These are phyloP conservation scores for Guaruba guarouba DNA, from an alignment of 2,113 vertebrate species.

Conservation along the genomic window DNA sequence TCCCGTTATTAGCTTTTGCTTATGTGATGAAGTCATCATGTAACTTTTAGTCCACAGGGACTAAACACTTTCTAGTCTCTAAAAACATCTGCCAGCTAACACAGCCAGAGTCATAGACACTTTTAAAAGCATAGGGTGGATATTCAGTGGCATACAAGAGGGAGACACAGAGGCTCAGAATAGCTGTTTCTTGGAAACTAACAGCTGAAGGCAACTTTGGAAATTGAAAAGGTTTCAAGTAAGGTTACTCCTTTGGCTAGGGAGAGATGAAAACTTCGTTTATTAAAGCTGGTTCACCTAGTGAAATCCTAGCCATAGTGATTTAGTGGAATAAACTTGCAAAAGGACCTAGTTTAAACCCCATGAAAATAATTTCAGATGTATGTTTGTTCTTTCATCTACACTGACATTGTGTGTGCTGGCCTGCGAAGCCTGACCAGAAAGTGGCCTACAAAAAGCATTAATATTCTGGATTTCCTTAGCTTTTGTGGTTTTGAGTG, in stretches of 20 bases:
- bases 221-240: conserved; percentile 51
- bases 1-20: conserved; percentile 46
- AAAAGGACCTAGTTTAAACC: conserved; percentile 48
- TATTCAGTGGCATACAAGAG: conserved; percentile 47
- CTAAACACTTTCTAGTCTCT: conserved; percentile 59
- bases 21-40: conserved; percentile 56
- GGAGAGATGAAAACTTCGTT: conserved; percentile 58
- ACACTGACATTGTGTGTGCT: conserved; percentile 25
- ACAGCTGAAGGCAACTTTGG: conserved; percentile 40
- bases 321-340: conserved; percentile 53
- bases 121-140: conserved; percentile 41
- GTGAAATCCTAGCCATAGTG: neutral
- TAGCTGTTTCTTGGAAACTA: conserved; percentile 60
- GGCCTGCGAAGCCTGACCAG: conserved; percentile 23
- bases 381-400: conserved; percentile 45
- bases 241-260: conserved; percentile 51
- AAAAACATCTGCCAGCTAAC: conserved; percentile 47
- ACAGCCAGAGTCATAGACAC: conserved; percentile 21
- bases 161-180: conserved; percentile 1
- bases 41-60: conserved; percentile 23
- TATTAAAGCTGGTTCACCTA: conserved; percentile 61
- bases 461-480: conserved; percentile 14
- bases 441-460: neutral
- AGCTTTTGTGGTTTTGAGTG: conserved; percentile 17
- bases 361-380: conserved; percentile 48